Evolutionary conservation across 2,888 invertebrate genomes (phyloP), one percentile per base, ranked within the genome.

Genomic region (Pristionchus exspectatus): DNA sequence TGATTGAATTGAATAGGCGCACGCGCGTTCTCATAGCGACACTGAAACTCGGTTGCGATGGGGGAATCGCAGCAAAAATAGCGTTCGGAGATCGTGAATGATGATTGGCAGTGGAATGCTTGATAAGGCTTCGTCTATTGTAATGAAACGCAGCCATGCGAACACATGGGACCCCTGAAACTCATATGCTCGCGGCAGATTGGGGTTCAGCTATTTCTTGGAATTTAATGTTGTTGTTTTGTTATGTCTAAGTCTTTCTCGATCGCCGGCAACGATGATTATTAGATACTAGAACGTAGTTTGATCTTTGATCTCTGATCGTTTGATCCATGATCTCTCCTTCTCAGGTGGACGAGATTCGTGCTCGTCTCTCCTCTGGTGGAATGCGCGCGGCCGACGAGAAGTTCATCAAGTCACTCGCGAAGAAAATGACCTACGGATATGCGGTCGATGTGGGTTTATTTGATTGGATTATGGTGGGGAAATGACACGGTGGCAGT

Each of bases 361-460:
- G 59, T 2, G 33, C 59, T 9, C 84, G 84, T 33, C 84, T 85
- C 56, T 24, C n/a, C 21, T 85, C 84, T 18, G 59, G 56, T 7
- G 84, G 84, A 21, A 90, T 91, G 85, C 86, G 89, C 50, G 84
- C 92, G 12, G 93, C 93, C 1, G 91, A 92, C 50, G 56, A 88
- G 24, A 90, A 90, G 63, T 93, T 92, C 90, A 89, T 92, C 27
- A 91, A 92, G 38, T 77, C 89, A 2, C 54, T 90, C 4, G 87
- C 91, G 38, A 74, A 90, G 56, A 91, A 90, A 59, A 72, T 85
- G 33, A 83, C n/a, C 9, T 81, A 81, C 16, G 81, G 81, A 0
- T 16, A 81, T 12, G 81, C 91, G 0, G 89, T 89, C 10, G 88
- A 90, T 89, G 91, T 91, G 38, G 7, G 56, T 27, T 81, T 18